Evolutionary conservation across 2,797 vertebrate species (phyloP), one percentile per base, ranked within the genome.

Genomic region (Manis javanica): DNA sequence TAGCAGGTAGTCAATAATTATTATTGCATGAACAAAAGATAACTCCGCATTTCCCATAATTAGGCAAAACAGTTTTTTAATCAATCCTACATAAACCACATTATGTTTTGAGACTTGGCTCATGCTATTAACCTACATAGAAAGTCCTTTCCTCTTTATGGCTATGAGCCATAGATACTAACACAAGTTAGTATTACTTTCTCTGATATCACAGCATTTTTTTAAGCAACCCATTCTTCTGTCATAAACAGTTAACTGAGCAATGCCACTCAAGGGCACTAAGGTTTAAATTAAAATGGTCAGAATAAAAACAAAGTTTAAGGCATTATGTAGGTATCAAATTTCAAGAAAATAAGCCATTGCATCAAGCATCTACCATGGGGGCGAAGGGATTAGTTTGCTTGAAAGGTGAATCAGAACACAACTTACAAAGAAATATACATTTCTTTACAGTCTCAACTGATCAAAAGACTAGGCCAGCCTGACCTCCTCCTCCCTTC

Each of bases 351-450:
- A 29, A n/a, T 29, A 88, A 90, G 21, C 26, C 64, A 86, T 77
- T 86, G 19, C 42, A 86, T 49, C 61, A 85, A 61, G 10, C 42
- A 78, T 42, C 94, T 82, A 87, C 34, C 63, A 51, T 79, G 37
- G 23, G 16, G 37, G 29, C 21, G 57, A 68, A 78, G 74, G 86
- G 64, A 42, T 31, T 13, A n/a, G 19, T 31, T 92, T 94, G 18
- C 49, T 75, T 85, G 66, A 90, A 92, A 81, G 11, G 31, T 81
- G 89, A 95, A 63, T 69, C 74, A 69, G 88, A 95, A 82, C n/a
- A 51, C 39, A 74, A 63, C 75, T 85, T 92, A 94, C 11, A 74
- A 79, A 95, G 24, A 91, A 69, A 87, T 57, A 49, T 7, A 24
- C 42, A 87, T 42, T n/a, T 63, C n/a, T 59, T 87, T 37, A 69